A percentile compares a stretch with the other conserved stretches of the same genome.
These are phyloP conservation scores for Valencia hispanica DNA, from an alignment of 2,797 vertebrate species.

Conservation along the genomic window DNA sequence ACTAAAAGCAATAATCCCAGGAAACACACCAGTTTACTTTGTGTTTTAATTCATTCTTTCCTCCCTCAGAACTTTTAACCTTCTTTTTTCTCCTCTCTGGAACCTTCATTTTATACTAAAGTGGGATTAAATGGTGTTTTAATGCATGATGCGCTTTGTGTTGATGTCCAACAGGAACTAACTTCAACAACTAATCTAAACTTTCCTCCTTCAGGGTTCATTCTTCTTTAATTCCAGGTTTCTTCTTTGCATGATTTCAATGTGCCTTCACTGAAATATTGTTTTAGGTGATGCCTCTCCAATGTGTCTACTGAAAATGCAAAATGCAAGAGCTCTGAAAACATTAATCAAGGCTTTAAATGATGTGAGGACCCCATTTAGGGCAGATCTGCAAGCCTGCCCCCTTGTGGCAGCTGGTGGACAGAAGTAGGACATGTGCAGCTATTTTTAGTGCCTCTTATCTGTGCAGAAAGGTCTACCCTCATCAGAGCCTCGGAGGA, in stretches of 20 bases:
- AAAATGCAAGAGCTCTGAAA: not conserved
- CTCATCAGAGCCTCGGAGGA: slow-evolving; percentile 39
- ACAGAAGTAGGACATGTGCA: slow-evolving; percentile 60
- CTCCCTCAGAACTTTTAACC: not conserved
- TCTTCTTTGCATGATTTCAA: not conserved
- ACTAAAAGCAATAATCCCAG: not conserved
- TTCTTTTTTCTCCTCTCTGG: not conserved
- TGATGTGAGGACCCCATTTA: slow-evolving; percentile 25
- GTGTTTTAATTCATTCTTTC: not conserved
- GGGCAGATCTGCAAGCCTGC: slow-evolving; percentile 49
- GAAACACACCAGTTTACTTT: not conserved
- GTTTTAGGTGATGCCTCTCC: not conserved
- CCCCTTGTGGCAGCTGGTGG: slow-evolving; percentile 56
- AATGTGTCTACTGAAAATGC: not conserved
- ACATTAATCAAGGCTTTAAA: slow-evolving; percentile 14
- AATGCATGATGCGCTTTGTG: slow-evolving; percentile 31
- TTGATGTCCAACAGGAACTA: slow-evolving; percentile 9
- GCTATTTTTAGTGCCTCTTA: slow-evolving; percentile 56
- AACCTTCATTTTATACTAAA: not conserved
- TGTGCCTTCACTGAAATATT: not conserved
- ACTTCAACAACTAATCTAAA: slow-evolving; percentile 2
- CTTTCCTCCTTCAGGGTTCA: slow-evolving; percentile 10
- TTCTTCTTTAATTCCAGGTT: slow-evolving; percentile 3
- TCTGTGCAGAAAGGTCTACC: slow-evolving; percentile 34
- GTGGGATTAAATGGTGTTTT: not conserved